A percentile compares a stretch with the other conserved stretches of the same genome.
phyloP scores from a whole-genome alignment of 2,888 invertebrate species.

The Allophyes oxyacanthae region DNA sequence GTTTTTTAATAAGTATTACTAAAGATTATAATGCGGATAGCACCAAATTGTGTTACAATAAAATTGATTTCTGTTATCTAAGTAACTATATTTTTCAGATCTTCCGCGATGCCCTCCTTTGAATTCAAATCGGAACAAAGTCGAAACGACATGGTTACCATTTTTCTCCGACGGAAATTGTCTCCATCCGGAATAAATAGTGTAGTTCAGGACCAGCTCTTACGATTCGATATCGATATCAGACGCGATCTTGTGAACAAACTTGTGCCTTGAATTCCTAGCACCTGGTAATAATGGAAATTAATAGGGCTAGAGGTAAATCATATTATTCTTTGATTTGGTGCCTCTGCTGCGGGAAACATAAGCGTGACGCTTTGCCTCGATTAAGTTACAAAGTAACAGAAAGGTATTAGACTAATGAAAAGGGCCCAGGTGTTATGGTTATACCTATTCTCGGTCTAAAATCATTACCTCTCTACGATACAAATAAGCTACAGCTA shows the following conservation, averaged over 20 bases:
- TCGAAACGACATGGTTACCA: slow-evolving; percentile 49
- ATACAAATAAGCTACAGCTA: too few species aligned
- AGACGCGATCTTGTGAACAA: slow-evolving; percentile 4
- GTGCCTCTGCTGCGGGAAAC: too few species aligned
- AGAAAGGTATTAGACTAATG: too few species aligned
- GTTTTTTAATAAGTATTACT: too few species aligned
- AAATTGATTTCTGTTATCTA: slow-evolving; percentile 29
- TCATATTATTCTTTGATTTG: neutral
- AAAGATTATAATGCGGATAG: too few species aligned
- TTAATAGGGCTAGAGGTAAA: neutral
- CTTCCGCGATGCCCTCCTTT: slow-evolving; percentile 22
- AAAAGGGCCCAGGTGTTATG: too few species aligned
- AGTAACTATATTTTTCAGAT: slow-evolving; percentile 10
- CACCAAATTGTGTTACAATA: neutral
- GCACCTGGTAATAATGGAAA: neutral
- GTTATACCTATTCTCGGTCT: too few species aligned
- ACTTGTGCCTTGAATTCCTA: slow-evolving; percentile 12
- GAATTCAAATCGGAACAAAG: slow-evolving; percentile 47
- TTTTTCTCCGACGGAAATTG: slow-evolving; percentile 45
- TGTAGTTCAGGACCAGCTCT: slow-evolving; percentile 25
- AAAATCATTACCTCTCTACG: too few species aligned
- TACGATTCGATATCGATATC: slow-evolving; percentile 21
- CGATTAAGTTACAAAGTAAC: too few species aligned
- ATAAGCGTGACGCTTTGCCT: too few species aligned
- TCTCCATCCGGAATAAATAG: slow-evolving; percentile 39